Evolutionary conservation across 2,113 vertebrate genomes (phyloP).

Genomic region (Herpetotheres cachinnans): DNA sequence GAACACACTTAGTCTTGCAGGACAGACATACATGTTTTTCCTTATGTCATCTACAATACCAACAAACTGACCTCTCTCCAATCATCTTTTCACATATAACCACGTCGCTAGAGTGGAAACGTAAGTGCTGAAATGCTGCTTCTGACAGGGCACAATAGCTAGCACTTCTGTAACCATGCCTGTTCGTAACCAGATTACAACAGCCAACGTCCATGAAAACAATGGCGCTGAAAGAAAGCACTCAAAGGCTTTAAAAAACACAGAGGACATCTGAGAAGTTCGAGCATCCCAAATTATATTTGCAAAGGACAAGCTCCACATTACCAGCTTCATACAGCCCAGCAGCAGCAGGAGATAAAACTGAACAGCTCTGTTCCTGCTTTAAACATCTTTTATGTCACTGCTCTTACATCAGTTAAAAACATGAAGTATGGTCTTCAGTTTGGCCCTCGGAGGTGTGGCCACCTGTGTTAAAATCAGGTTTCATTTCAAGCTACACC

Average conservation of each 20-base stretch:
- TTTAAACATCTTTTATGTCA: neutral
- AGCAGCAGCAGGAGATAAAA: neutral
- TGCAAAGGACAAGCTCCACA: neutral
- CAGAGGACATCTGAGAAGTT: neutral
- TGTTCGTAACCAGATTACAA: neutral
- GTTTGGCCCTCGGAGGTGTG: neutral
- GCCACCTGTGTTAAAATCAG: neutral
- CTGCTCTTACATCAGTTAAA: neutral
- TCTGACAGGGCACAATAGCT: neutral
- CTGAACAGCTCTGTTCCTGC: neutral
- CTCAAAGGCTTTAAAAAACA: neutral
- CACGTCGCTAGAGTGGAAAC: neutral
- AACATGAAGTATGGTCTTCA: neutral
- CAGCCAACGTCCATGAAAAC: neutral
- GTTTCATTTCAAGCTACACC: neutral
- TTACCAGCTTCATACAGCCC: neutral
- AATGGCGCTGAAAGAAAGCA: neutral
- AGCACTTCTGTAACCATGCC: neutral
- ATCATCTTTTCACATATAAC: conserved; percentile 31
- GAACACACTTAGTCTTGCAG: neutral
- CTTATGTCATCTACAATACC: neutral
- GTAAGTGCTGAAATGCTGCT: neutral
- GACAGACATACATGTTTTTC: conserved; percentile 3
- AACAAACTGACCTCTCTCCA: conserved; percentile 28
- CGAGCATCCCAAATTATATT: neutral